Conservation (phyloP, 2,113 vertebrate genomes). For the Tetraodon nigroviridis region DNA sequence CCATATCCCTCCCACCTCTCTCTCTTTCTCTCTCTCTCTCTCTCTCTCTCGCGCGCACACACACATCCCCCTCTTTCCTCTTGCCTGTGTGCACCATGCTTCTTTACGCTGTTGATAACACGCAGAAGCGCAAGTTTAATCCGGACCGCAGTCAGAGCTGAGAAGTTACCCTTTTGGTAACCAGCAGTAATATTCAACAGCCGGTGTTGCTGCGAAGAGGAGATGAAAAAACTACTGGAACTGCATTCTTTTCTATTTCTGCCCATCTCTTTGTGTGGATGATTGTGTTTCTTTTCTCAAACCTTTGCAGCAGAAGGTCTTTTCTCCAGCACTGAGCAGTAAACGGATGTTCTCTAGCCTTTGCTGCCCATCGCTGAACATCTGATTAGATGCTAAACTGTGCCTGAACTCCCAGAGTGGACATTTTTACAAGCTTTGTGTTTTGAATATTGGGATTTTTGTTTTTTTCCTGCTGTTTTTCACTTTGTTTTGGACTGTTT, state of each 20-base stretch:
- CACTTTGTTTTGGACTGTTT: slow-evolving; percentile 9
- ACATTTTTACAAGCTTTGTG: slow-evolving; percentile 1
- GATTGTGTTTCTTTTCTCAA: slow-evolving; percentile 42
- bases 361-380: slow-evolving; percentile 30
- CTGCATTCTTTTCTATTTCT: slow-evolving; percentile 28
- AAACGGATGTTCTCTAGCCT: slow-evolving; percentile 52
- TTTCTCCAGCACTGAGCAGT: slow-evolving; percentile 31
- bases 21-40: slow-evolving; percentile 30
- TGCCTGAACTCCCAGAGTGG: slow-evolving; percentile 29
- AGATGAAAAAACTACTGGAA: slow-evolving; percentile 48
- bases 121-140: slow-evolving; percentile 70
- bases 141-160: slow-evolving; percentile 44
- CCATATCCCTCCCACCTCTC: slow-evolving; percentile 61
- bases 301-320: slow-evolving; percentile 41
- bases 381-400: slow-evolving; percentile 38
- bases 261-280: slow-evolving; percentile 49
- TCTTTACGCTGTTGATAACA: slow-evolving; percentile 55
- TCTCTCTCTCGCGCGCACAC: slow-evolving; percentile 13
- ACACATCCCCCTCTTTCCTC: slow-evolving; percentile 21
- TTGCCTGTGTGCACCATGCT: slow-evolving; percentile 41
- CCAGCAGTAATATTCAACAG: slow-evolving; percentile 29
- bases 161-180: slow-evolving; percentile 41
- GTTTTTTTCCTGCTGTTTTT: slow-evolving; percentile 4
- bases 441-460: slow-evolving; percentile 11
- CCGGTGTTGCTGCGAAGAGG: slow-evolving; percentile 24